Conservation (phyloP, 2,888 invertebrate genomes). For the Zygaena filipendulae region DNA sequence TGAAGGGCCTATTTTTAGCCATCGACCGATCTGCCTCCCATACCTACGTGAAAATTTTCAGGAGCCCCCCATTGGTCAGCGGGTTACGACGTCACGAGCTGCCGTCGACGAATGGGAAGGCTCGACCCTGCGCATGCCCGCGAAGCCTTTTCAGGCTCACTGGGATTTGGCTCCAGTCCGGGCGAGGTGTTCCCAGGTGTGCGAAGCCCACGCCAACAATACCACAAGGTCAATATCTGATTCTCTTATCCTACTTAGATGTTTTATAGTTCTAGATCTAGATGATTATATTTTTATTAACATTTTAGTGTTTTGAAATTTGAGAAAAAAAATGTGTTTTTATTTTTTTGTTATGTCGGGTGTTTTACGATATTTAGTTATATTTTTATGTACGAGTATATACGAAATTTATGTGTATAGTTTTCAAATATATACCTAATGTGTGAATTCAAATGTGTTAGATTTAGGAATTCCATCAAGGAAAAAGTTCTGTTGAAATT, state of each 20-base stretch:
- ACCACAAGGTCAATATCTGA: conserved; percentile 53
- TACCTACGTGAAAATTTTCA: conserved; percentile 62
- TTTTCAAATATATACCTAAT: too few relatives aligned
- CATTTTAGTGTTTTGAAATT: too few relatives aligned
- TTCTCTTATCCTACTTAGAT: conserved; percentile 3
- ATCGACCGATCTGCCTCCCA: conserved; percentile 44
- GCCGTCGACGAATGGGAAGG: conserved; percentile 40
- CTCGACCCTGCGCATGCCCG: conserved; percentile 36
- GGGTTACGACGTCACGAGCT: conserved; percentile 46
- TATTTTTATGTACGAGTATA: too few relatives aligned
- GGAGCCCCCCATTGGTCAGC: conserved; percentile 36
- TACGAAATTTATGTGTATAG: too few relatives aligned
- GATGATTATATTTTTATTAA: too few relatives aligned
- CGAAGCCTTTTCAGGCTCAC: conserved; percentile 30
- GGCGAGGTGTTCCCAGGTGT: conserved; percentile 49
- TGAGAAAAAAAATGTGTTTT: too few relatives aligned
- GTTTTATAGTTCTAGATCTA: too few relatives aligned
- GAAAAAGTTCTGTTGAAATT: too few relatives aligned
- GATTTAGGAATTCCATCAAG: too few relatives aligned
- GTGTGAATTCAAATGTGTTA: too few relatives aligned
- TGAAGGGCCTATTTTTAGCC: conserved; percentile 52
- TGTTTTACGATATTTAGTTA: too few relatives aligned
- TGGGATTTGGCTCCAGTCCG: conserved; percentile 35
- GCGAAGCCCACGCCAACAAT: conserved; percentile 45
- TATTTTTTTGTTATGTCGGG: too few relatives aligned